Percentiles rank a stretch among this genome's conserved stretches.
phyloP scores from a whole-genome alignment of 1,140 invertebrate species.

The Trichogramma pretiosum region DNA sequence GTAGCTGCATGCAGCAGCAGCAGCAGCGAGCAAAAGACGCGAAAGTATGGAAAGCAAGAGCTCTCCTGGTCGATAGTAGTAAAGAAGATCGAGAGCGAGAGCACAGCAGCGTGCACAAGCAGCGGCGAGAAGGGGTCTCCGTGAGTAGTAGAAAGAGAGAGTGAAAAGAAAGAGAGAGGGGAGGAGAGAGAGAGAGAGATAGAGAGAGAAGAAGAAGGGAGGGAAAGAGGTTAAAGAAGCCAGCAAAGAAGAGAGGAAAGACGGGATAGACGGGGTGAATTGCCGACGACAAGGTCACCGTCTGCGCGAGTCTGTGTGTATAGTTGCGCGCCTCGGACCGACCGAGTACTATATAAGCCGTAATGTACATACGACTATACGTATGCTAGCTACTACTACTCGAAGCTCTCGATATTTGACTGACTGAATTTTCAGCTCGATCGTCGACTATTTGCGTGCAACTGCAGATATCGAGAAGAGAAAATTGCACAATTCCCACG shows the following conservation, averaged over 20 bases:
- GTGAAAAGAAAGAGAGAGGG: constrained; percentile 10
- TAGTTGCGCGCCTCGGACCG: no score
- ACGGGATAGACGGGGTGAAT: constrained; percentile 45
- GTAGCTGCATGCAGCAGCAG: background rate
- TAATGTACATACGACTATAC: no score
- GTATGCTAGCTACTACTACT: no score
- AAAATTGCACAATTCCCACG: no score
- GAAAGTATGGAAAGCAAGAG: constrained; percentile 22
- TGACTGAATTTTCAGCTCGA: no score
- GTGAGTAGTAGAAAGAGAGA: constrained; percentile 16
- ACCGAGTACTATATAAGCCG: no score
- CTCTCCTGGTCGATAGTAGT: no score
- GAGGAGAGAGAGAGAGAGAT: constrained; percentile 16
- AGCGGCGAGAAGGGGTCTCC: constrained; percentile 7
- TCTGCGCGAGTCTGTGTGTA: no score
- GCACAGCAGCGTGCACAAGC: constrained; percentile 2
- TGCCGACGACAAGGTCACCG: constrained; percentile 47
- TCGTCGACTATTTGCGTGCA: no score
- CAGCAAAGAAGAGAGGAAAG: constrained; percentile 24
- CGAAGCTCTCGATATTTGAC: no score
- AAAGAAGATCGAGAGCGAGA: no score
- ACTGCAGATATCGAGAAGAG: no score
- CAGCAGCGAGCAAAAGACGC: background rate
- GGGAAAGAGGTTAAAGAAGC: constrained; percentile 4
- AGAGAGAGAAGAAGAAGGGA: constrained; percentile 18